Conservation (phyloP, 2,797 vertebrate genomes). For the Chrosomus eos region DNA sequence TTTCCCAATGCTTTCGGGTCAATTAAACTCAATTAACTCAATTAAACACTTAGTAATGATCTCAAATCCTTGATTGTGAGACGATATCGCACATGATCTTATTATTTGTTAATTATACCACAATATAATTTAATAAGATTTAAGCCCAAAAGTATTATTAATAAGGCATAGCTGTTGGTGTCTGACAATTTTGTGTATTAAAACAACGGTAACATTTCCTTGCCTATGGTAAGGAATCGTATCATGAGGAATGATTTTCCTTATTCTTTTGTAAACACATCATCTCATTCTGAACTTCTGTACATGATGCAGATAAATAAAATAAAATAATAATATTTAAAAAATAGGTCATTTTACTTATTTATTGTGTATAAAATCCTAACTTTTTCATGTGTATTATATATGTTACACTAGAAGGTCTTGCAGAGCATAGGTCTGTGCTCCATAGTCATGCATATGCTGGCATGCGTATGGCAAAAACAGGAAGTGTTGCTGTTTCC, state of each 20-base stretch:
- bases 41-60: background rate
- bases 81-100: background rate
- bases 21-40: too few relatives aligned
- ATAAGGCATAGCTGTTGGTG: background rate
- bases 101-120: background rate
- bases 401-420: background rate
- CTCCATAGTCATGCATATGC: background rate
- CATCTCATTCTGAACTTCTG: background rate
- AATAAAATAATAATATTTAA: background rate
- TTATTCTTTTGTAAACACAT: background rate
- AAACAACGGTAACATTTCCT: background rate
- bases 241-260: background rate
- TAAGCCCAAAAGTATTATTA: background rate
- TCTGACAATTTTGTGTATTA: background rate
- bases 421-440: background rate
- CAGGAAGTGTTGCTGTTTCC: constrained; percentile 52
- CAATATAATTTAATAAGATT: too few relatives aligned
- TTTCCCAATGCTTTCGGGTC: background rate
- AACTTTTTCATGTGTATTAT: background rate
- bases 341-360: background rate
- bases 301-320: background rate
- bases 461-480: constrained; percentile 28
- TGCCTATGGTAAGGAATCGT: background rate
- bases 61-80: background rate
- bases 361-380: too few relatives aligned